phyloP scores from a whole-genome alignment of 2,113 vertebrate genomes.

The Pantherophis guttatus region DNA sequence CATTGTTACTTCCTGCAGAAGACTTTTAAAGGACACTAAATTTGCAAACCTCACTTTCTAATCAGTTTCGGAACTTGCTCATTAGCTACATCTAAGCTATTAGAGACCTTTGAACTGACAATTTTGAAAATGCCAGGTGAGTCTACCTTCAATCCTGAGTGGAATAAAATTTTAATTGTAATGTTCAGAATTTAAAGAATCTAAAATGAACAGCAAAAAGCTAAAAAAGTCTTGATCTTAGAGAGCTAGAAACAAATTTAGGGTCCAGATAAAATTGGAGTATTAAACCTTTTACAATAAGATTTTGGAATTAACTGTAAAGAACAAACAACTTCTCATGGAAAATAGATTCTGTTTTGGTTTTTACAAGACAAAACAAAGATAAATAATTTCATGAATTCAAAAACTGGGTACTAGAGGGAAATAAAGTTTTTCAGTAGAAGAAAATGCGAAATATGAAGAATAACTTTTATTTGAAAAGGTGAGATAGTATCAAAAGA shows the following conservation, averaged over 20 bases:
- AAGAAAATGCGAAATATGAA: neutral
- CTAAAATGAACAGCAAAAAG: neutral
- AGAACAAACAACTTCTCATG: neutral
- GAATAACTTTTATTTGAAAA: neutral
- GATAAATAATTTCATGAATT: neutral
- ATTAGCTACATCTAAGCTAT: neutral
- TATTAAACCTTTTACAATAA: neutral
- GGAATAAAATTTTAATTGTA: neutral
- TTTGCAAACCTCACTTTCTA: neutral
- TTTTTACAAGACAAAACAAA: neutral
- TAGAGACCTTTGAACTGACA: neutral
- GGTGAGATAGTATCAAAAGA: neutral
- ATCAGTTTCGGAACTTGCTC: neutral
- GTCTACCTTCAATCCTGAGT: neutral
- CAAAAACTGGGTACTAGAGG: neutral
- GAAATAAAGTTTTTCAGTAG: neutral
- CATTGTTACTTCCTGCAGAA: constrained; percentile 66
- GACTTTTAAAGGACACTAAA: constrained; percentile 7
- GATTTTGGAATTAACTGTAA: neutral
- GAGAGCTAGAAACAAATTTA: neutral
- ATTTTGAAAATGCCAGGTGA: neutral
- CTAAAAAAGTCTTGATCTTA: neutral
- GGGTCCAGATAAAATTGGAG: neutral
- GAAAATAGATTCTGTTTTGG: neutral
- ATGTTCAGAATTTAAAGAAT: neutral